Base-by-base conservation (phyloP, 2,113 vertebrate genomes). In the Cephalopholis sonnerati region DNA sequence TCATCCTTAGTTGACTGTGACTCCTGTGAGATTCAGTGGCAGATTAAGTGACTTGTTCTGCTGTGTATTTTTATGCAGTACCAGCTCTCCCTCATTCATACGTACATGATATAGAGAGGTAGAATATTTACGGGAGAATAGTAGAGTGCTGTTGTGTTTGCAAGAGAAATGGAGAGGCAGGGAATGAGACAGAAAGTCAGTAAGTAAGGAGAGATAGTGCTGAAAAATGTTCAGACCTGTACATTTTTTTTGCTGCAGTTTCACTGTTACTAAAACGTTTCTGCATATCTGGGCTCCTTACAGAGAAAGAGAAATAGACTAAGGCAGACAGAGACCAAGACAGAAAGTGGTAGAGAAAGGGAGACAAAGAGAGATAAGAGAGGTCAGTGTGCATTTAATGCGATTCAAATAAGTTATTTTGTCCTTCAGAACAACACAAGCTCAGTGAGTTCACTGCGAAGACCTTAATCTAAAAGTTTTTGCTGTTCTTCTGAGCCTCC, bases 191-290 rank as follows among this genome's bases (percentile, higher is more conserved):
- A 81, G 75, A 72, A 75, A 89, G 77, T 79, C 73, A 81, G 84
- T 66, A 66, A 57, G 69, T 59, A 55, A 44, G 29, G 16, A 70
- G 53, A 91, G 65, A 88, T 82, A 79, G 79, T 22, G 50, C 36
- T 90, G 78, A 90, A 53, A 87, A 90, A 89, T 84, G 65, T 77
- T 90, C 68, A 79, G 44, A 68, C 25, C 12, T 36, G 53, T 70
- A 54, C 57, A 73, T 77, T 77, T 46, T 36, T 82, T 79, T 74
- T 69, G 72, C 63, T 83, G 74, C 55, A 76, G 58, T 67, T 77
- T 82, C 84, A 75, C 74, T 58, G 67, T 77, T 68, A 71, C 66
- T 88, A 71, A 84, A 65, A 83, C 32, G 27, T 68, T 86, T 91
- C 82, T 86, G 63, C 78, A 83, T 84, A 85, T 81, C 82, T 83